Conservation (phyloP, 2,888 invertebrate genomes). For the Pterostichus madidus region DNA sequence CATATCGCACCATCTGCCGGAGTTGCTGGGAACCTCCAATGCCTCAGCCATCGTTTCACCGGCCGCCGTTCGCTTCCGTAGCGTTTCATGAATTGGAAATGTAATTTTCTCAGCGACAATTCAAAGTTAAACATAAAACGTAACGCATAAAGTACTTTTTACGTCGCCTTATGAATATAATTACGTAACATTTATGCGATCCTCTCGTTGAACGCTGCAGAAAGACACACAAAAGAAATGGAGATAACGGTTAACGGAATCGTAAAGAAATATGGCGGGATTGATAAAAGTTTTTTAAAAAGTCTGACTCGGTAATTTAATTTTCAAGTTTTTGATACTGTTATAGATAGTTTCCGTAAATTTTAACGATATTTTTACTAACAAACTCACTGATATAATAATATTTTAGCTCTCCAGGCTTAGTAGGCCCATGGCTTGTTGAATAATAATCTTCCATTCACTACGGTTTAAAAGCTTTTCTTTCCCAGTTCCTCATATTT, state of each 20-base stretch:
- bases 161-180: conserved; percentile 73
- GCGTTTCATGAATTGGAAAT: conserved; percentile 76
- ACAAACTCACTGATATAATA: background rate
- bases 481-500: too few species aligned
- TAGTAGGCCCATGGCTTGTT: too few species aligned
- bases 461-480: too few species aligned
- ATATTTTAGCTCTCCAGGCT: too few species aligned
- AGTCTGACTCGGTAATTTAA: conserved; percentile 35
- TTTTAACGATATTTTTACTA: conserved; percentile 5
- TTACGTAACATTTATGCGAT: conserved; percentile 72
- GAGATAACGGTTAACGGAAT: conserved; percentile 43
- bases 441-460: too few species aligned
- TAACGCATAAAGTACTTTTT: conserved; percentile 73
- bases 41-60: conserved; percentile 13
- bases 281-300: conserved; percentile 36
- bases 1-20: conserved; percentile 39
- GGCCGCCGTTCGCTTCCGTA: conserved; percentile 27
- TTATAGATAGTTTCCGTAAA: background rate
- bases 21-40: background rate
- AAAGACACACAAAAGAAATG: conserved; percentile 52
- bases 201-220: conserved; percentile 3
- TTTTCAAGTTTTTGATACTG: conserved; percentile 17
- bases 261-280: conserved; percentile 36
- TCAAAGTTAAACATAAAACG: conserved; percentile 72
- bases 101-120: conserved; percentile 75